These are phyloP conservation scores for Julus scanicus DNA, from an alignment of 2,888 invertebrate species.

Conservation along the genomic window DNA sequence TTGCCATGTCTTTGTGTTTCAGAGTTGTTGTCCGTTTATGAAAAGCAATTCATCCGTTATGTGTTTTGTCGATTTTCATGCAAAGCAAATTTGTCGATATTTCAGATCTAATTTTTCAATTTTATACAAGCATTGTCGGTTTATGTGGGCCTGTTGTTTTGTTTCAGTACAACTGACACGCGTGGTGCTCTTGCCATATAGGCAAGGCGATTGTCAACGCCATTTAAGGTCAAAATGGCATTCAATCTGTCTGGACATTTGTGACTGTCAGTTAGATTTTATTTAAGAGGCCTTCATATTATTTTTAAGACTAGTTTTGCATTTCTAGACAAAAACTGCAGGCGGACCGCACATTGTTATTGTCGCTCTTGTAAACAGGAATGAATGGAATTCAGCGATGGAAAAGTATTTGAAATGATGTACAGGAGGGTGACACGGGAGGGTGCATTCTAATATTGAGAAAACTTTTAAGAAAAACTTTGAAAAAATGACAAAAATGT, in stretches of 20 bases:
- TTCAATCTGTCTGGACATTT: not conserved
- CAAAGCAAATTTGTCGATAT: not conserved
- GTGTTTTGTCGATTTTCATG: not conserved
- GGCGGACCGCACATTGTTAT: not conserved
- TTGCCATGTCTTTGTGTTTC: no score
- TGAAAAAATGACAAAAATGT: not conserved
- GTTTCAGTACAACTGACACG: not conserved
- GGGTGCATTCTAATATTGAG: conserved; percentile 19
- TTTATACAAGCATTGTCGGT: not conserved
- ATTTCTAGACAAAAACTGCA: not conserved
- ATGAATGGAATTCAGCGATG: conserved; percentile 19
- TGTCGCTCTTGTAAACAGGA: not conserved
- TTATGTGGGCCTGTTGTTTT: not conserved
- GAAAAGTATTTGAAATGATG: conserved; percentile 8
- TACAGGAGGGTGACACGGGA: not conserved
- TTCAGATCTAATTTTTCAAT: conserved; percentile 2
- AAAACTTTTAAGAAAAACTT: not conserved
- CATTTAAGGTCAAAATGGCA: conserved; percentile 19
- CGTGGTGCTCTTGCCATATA: not conserved
- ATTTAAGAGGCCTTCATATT: conserved; percentile 2
- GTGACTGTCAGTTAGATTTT: not conserved
- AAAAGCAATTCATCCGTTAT: not conserved
- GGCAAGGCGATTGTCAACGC: not conserved
- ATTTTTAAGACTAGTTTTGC: not conserved
- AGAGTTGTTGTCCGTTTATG: not conserved